Evolutionary conservation across 2,888 invertebrate species (phyloP).

Genomic region (Eristalis intricaria): DNA sequence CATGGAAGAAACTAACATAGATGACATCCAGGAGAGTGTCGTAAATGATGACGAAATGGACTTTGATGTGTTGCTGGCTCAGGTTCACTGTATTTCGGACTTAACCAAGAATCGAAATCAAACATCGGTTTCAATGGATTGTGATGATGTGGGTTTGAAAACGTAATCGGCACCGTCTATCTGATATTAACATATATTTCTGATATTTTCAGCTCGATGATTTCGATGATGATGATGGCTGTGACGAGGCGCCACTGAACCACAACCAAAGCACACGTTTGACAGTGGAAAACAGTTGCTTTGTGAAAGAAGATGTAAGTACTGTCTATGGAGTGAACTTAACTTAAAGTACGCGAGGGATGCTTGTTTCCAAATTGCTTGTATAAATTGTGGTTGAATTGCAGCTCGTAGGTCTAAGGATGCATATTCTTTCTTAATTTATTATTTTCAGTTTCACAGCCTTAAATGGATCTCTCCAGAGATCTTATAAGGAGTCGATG

Average conservation of each 20-base stretch:
- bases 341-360: too few species aligned
- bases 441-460: too few species aligned
- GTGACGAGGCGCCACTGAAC: too few species aligned
- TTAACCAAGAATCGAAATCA: slow-evolving; percentile 20
- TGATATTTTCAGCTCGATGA: background rate
- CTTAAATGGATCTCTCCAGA: too few species aligned
- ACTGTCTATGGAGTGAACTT: background rate
- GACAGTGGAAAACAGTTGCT: background rate
- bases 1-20: background rate
- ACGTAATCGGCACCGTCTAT: background rate
- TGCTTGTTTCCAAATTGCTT: too few species aligned
- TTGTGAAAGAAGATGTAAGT: background rate
- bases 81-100: slow-evolving; percentile 28
- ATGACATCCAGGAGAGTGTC: background rate
- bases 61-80: slow-evolving; percentile 49
- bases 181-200: background rate
- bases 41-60: slow-evolving; percentile 2
- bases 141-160: slow-evolving; percentile 6
- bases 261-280: background rate
- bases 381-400: too few species aligned
- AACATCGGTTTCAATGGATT: background rate
- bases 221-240: background rate
- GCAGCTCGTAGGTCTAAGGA: too few species aligned
- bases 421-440: too few species aligned
- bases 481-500: too few species aligned